phyloP scores from a whole-genome alignment of 2,888 invertebrate species.

The Rapana venosa region DNA sequence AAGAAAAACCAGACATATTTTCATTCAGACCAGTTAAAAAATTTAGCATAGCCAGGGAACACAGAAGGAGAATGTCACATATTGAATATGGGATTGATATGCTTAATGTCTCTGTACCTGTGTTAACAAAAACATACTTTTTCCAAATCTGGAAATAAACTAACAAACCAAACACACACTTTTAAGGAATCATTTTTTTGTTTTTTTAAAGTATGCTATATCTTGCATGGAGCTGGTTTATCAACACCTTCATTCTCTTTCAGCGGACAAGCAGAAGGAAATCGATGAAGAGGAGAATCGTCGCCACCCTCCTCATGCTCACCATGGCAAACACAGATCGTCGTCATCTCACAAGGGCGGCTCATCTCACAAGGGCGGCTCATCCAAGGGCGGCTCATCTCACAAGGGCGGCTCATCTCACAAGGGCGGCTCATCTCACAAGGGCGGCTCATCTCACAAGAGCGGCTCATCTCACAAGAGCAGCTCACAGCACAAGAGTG shows the following conservation, averaged over 20 bases:
- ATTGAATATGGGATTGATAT: too few species aligned
- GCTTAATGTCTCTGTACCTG: too few species aligned
- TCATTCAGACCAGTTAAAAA: too few species aligned
- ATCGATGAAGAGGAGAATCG: slow-evolving; percentile 55
- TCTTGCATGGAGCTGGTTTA: not conserved
- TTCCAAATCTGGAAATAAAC: too few species aligned
- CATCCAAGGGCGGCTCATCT: not conserved
- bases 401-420: slow-evolving; percentile 31
- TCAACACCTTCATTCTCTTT: not conserved
- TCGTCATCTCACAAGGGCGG: not conserved
- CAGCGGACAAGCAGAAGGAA: slow-evolving; percentile 52
- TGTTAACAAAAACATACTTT: too few species aligned
- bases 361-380: slow-evolving; percentile 27
- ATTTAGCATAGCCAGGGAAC: too few species aligned
- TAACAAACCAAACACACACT: too few species aligned
- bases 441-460: not conserved
- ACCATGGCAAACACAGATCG: not conserved
- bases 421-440: not conserved
- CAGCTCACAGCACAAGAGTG: not conserved
- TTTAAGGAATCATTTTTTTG: too few species aligned
- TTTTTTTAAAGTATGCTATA: too few species aligned
- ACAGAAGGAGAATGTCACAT: too few species aligned
- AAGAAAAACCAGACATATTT: too few species aligned
- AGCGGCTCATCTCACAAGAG: slow-evolving; percentile 36
- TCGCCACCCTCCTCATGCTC: not conserved